A percentile compares a stretch with the other conserved stretches of the same genome.
These are phyloP conservation scores for Theropithecus gelada DNA, from an alignment of 2,113 vertebrate genomes.

Conservation along the genomic window DNA sequence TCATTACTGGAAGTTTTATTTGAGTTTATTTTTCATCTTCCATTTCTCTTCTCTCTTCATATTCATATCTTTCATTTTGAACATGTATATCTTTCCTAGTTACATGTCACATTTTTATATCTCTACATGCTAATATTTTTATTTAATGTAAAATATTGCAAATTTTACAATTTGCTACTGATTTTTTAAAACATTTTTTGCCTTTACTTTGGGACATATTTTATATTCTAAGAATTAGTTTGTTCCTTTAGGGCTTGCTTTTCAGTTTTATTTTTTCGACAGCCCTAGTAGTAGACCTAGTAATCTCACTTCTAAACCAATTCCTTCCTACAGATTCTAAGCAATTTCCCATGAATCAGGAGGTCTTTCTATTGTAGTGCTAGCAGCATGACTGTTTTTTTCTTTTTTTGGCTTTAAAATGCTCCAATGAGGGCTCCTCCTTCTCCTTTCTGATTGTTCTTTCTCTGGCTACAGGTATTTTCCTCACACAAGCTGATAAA, in stretches of 20 bases:
- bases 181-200: neutral
- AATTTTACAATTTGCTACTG: neutral
- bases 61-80: neutral
- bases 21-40: neutral
- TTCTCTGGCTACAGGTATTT: neutral
- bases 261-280: neutral
- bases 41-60: neutral
- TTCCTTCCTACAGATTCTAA: neutral
- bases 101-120: neutral
- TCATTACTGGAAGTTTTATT: neutral
- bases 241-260: neutral
- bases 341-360: neutral
- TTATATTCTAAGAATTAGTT: neutral
- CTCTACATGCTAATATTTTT: neutral
- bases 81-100: neutral
- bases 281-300: neutral
- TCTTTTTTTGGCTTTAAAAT: neutral
- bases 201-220: neutral
- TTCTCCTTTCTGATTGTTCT: neutral
- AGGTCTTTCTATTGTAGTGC: neutral
- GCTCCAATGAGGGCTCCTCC: accelerated
- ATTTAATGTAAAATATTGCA: neutral
- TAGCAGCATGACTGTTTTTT: neutral
- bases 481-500: neutral
- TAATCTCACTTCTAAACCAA: neutral